Base-by-base conservation (phyloP, 2,797 vertebrate genomes). In the Enteromius argenteus region DNA sequence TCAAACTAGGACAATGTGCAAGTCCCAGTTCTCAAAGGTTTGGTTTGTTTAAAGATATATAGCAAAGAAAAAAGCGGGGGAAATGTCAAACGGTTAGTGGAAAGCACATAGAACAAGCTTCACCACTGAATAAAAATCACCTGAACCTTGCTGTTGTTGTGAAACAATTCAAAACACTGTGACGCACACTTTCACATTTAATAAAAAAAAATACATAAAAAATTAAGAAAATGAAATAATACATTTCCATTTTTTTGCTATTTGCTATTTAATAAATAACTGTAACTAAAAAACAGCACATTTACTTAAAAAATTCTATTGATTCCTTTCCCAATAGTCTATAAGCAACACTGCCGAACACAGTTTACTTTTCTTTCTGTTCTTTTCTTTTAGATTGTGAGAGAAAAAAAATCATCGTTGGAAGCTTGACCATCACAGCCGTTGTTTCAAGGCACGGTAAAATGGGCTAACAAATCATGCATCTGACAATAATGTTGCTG, bases 1-100 rank as follows among this genome's bases (percentile, higher is more conserved):
- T 87, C 83, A 79, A 64, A 44, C 67, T 74, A 44, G 68, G 80
- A 88, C 77, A 53, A 17, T 10, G 32, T 75, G 39, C 32, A n/a
- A 15, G 30, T 56, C 62, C 62, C 51, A 3, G 35, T 49, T 17
- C n/a, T 23, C 39, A 21, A 3, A 2, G 19, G 72, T 46, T 62
- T 17, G 30, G 39, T 66, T 53, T 39, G 30, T 73, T 56, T 23
- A 37, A 39, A 53, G 5, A 74, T 23, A 64, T 23, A 51, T 19
- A 67, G 10, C 15, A 53, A 49, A 80, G 51, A 56, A 21, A n/a
- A 35, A 2, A 27, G 51, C 10, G 21, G 51, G 37, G 37, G 37
- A 21, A 56, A 32, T 21, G 39, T 72, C 79, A 72, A 32, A 62
- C 23, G 5, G 56, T 27, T 13, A 62, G 8, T 46, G 51, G n/a